Base-by-base conservation (phyloP, 2,888 invertebrate genomes). In the Pammene fasciana region DNA sequence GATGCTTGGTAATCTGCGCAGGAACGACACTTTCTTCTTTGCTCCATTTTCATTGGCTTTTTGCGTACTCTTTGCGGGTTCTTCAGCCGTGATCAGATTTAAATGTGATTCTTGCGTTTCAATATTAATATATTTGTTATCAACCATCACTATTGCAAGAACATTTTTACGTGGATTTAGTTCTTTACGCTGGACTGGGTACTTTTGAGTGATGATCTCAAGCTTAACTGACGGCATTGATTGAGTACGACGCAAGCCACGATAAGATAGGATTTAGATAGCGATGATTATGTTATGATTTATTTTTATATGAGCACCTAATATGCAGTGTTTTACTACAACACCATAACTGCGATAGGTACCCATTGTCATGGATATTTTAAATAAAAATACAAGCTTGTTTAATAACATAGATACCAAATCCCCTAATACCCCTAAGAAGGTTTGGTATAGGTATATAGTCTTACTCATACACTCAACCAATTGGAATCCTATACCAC, bases 201-300 rank as follows among this genome's bases (percentile, higher is more conserved):
- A 85, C 81, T 78, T 79, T 75, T 75, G 75, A 85, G 80, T 84
- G 83, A 83, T 85, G 65, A 82, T 82, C 79, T 73, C 74, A 74
- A 74, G 73, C 76, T 80, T 73, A 77, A 78, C 79, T 84, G 83
- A 82, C 88, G 90, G 90, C 92, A 90, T 92, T 92, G 92, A 92
- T 92, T 91, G 89, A 89, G 86, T 82, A 81, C 88, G 89, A 88
- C 88, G 89, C 79, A 80, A 71, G 70, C 65, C 64, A 71, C 73
- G 89, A 91, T 91, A 91, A 90, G 88, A 88, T 88, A 85, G 59
- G 70, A 59, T 70, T 71, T 72, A 68, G 72, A 71, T 68, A 62
- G 50, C 43, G 65, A 52, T 70, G 70, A 70, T 65, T 60, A 59
- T 62, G 48, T 57, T 59, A 65, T 70, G 54, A 46, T 70, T 60